These are phyloP conservation scores for Neoniphon sammara DNA, from an alignment of 2,797 vertebrate genomes.

Conservation along the genomic window DNA sequence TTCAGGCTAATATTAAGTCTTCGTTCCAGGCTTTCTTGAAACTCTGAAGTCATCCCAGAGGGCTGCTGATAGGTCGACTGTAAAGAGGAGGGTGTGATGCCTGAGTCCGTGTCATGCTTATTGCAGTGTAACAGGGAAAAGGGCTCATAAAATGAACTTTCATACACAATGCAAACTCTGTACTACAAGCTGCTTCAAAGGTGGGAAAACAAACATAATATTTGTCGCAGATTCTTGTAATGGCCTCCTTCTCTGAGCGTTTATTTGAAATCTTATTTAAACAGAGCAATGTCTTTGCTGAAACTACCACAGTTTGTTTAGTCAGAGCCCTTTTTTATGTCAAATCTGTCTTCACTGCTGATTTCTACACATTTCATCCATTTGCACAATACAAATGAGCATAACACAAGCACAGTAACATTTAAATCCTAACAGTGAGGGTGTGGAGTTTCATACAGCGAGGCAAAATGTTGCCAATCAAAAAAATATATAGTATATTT, in stretches of 20 bases:
- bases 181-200: too few relatives aligned
- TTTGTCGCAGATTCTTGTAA: too few relatives aligned
- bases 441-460: background rate
- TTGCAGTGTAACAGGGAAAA: conserved; percentile 40
- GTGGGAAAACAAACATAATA: too few relatives aligned
- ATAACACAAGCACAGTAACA: background rate
- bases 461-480: background rate
- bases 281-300: too few relatives aligned
- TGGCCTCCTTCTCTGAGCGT: too few relatives aligned
- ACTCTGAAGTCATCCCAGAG: conserved; percentile 47
- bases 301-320: too few relatives aligned
- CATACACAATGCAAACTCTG: background rate
- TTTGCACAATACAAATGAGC: background rate
- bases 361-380: background rate
- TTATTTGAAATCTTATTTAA: too few relatives aligned
- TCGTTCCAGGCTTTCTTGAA: conserved; percentile 35
- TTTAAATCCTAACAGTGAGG: background rate
- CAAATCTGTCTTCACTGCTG: too few relatives aligned
- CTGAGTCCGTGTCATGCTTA: conserved; percentile 34
- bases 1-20: conserved; percentile 25
- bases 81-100: conserved; percentile 31
- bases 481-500: background rate
- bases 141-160: background rate
- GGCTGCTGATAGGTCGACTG: conserved; percentile 61
- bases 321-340: too few relatives aligned